Percentiles rank a stretch among this genome's conserved stretches.
These are phyloP conservation scores for Steatocranus sp. DNA, from an alignment of 2,797 vertebrate species.

Conservation along the genomic window DNA sequence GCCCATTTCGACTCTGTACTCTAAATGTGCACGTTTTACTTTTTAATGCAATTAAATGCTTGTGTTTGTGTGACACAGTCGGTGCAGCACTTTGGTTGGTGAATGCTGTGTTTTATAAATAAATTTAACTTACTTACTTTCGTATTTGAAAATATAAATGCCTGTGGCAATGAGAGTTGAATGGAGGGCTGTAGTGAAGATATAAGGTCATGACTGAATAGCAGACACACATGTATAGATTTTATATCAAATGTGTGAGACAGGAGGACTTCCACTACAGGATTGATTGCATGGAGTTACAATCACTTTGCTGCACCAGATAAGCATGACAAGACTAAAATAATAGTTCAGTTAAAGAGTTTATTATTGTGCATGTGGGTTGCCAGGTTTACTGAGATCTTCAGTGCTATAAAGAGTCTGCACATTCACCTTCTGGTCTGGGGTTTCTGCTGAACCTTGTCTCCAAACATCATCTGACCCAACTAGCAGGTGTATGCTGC, in stretches of 20 bases:
- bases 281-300: neutral
- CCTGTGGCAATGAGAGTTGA: constrained; percentile 20
- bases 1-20: neutral
- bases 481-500: neutral
- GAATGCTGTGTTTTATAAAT: neutral
- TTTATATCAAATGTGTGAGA: constrained; percentile 33
- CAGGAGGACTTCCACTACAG: neutral
- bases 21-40: neutral
- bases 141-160: constrained; percentile 26
- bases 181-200: constrained; percentile 22
- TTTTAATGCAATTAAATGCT: neutral
- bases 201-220: constrained; percentile 39
- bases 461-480: neutral
- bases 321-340: neutral
- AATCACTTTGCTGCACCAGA: neutral
- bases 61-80: neutral
- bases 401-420: neutral
- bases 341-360: neutral
- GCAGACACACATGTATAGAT: neutral
- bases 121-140: neutral
- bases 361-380: neutral
- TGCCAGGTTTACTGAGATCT: neutral
- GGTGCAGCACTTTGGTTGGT: neutral
- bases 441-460: neutral
- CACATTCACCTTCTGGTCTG: neutral